These are phyloP conservation scores for Tenebrio molitor DNA, from an alignment of 1,140 invertebrate species.

Conservation along the genomic window DNA sequence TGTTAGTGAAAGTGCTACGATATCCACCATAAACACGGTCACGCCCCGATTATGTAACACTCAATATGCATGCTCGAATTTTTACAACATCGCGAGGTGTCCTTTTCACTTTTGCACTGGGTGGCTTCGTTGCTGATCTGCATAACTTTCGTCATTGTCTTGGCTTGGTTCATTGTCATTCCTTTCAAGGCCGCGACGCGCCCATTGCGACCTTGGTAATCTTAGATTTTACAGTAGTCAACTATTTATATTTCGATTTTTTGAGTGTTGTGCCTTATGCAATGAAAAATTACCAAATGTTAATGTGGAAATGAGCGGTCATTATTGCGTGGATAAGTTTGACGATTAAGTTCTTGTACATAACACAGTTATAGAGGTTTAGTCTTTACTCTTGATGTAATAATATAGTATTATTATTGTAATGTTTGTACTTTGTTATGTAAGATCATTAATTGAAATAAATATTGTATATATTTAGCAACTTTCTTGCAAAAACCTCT, in stretches of 20 bases:
- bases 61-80: slow-evolving; percentile 23
- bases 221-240: neutral
- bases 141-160: slow-evolving; percentile 36
- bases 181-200: slow-evolving; percentile 22
- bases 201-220: slow-evolving; percentile 7
- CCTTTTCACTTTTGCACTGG: slow-evolving; percentile 27
- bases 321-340: slow-evolving; percentile 3
- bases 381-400: slow-evolving; percentile 26
- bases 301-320: slow-evolving; percentile 22
- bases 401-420: slow-evolving; percentile 38
- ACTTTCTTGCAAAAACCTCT: neutral
- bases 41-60: slow-evolving; percentile 33
- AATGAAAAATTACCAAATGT: slow-evolving; percentile 38
- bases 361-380: slow-evolving; percentile 27
- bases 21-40: slow-evolving; percentile 34
- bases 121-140: slow-evolving; percentile 17
- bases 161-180: slow-evolving; percentile 27
- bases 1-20: slow-evolving; percentile 43
- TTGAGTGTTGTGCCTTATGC: slow-evolving; percentile 14
- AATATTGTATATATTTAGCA: slow-evolving; percentile 35
- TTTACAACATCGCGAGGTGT: slow-evolving; percentile 28
- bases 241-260: slow-evolving; percentile 17
- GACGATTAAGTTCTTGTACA: slow-evolving; percentile 19
- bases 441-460: slow-evolving; percentile 34
- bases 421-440: slow-evolving; percentile 37